Percentiles rank a stretch among this genome's conserved stretches.
Conservation (phyloP, 2,113 vertebrate genomes). For the Dendrocopos noguchii region DNA sequence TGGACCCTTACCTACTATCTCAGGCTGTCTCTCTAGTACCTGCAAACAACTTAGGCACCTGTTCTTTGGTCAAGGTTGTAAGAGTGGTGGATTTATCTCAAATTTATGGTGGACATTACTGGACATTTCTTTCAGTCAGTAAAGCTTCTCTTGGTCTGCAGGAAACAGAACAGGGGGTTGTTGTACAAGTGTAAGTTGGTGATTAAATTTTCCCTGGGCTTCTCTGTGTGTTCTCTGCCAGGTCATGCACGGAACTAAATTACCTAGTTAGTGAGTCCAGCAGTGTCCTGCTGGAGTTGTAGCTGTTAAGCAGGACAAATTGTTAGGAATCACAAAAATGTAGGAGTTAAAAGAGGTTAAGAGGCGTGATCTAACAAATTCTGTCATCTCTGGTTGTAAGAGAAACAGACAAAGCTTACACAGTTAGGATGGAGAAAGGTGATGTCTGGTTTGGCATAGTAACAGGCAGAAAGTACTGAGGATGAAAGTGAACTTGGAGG, state of each 20-base stretch:
- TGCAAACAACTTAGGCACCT: background rate
- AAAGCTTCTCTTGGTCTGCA: background rate
- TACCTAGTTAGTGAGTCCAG: background rate
- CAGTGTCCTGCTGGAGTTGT: background rate
- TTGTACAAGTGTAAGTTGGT: background rate
- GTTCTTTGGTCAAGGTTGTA: background rate
- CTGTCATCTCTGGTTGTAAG: background rate
- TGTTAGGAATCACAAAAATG: background rate
- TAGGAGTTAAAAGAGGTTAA: background rate
- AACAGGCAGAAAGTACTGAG: background rate
- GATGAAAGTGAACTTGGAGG: background rate
- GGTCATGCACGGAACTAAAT: background rate
- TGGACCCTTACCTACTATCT: background rate
- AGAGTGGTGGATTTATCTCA: background rate
- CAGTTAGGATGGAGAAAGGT: background rate
- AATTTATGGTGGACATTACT: background rate
- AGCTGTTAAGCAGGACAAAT: background rate
- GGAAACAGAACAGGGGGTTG: background rate
- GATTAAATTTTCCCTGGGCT: background rate
- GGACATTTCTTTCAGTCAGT: background rate
- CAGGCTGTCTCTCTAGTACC: background rate
- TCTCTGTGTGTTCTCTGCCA: background rate
- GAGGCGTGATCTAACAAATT: background rate
- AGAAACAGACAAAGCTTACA: background rate
- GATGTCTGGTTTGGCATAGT: background rate